Evolutionary conservation across 2,797 vertebrate species (phyloP).

Genomic region (Spheniscus humboldti): DNA sequence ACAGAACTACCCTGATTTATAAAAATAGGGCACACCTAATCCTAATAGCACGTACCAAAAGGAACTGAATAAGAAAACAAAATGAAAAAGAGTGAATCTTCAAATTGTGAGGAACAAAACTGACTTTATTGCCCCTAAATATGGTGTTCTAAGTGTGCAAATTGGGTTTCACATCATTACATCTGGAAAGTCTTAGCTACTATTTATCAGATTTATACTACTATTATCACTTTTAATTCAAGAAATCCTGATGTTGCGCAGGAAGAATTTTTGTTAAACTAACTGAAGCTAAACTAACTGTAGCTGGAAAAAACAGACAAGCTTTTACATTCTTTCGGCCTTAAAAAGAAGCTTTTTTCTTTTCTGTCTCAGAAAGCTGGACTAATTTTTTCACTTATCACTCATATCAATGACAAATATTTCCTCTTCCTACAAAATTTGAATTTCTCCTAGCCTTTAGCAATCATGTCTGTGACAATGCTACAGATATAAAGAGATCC

Average conservation of each 20-base stretch:
- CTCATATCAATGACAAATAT: not conserved
- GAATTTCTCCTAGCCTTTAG: not conserved
- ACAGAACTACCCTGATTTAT: not conserved
- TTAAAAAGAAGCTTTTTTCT: not conserved
- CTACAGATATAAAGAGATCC: conserved; percentile 57
- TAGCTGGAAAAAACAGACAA: not conserved
- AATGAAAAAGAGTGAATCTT: not conserved
- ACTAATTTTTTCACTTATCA: not conserved
- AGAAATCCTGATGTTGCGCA: conserved; percentile 7
- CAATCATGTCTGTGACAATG: not conserved
- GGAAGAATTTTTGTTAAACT: not conserved
- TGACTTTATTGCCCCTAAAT: not conserved
- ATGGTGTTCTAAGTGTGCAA: not conserved
- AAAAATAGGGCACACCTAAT: not conserved
- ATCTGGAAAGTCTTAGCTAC: not conserved
- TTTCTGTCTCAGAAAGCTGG: not conserved
- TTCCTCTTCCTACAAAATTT: not conserved
- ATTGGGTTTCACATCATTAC: not conserved
- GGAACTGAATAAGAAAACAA: not conserved
- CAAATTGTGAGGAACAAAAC: not conserved
- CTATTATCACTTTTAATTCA: conserved; percentile 18
- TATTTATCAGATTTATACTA: not conserved
- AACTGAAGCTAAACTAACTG: not conserved
- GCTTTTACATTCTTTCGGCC: not conserved
- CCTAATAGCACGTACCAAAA: not conserved